Conservation (phyloP, 37 sponge, comb jelly and placozoan species). For the Dysidea cf. avara region DNA sequence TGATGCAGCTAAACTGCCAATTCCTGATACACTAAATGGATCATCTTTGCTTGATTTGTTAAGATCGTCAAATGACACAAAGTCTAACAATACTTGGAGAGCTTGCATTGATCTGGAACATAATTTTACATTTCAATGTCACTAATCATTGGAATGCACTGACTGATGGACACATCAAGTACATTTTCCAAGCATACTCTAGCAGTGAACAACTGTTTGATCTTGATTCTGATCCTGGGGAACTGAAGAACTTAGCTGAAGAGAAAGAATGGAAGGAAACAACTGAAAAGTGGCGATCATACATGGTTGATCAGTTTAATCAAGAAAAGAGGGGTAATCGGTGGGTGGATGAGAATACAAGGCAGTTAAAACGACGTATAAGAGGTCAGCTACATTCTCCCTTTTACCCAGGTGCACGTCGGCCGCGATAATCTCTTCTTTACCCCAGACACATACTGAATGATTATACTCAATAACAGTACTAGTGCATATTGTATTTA, state of each 20-base stretch:
- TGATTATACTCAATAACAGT: no score
- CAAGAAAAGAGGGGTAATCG: slow-evolving; percentile 43
- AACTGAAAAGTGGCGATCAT: slow-evolving; percentile 33
- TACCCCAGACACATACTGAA: no score
- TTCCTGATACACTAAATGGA: slow-evolving; percentile 42
- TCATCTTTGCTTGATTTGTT: slow-evolving; percentile 33
- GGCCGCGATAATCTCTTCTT: no score
- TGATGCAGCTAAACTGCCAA: slow-evolving; percentile 28
- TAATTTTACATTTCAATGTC: slow-evolving; percentile 36
- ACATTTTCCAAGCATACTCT: slow-evolving; percentile 59
- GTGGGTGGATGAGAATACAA: slow-evolving; percentile 38
- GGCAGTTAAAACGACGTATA: slow-evolving; percentile 35
- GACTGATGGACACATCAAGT: slow-evolving; percentile 63
- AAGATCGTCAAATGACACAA: not conserved
- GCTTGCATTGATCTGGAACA: slow-evolving; percentile 63
- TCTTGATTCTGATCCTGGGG: slow-evolving; percentile 44
- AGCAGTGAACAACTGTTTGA: slow-evolving; percentile 65
- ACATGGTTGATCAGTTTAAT: slow-evolving; percentile 62
- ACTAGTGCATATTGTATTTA: no score
- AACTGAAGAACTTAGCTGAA: slow-evolving; percentile 44
- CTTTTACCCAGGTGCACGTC: slow-evolving; percentile 63
- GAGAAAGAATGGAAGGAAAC: slow-evolving; percentile 17
- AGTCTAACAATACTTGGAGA: slow-evolving; percentile 18
- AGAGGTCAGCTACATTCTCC: slow-evolving; percentile 65
- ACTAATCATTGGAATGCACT: slow-evolving; percentile 74